phyloP scores from a whole-genome alignment of 2,888 invertebrate genomes.

The Zelleria hepariella region DNA sequence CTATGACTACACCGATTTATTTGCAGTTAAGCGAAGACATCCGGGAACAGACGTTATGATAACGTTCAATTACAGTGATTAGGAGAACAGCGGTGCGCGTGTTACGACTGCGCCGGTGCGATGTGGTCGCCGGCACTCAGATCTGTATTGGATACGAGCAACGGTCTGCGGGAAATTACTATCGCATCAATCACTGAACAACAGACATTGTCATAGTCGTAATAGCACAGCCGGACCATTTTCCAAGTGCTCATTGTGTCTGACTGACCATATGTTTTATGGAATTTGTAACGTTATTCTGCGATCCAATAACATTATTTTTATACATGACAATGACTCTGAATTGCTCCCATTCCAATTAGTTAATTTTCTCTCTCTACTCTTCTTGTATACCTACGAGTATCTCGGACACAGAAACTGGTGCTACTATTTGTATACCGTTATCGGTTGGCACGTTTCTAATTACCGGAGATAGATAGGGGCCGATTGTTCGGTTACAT shows the following conservation, averaged over 20 bases:
- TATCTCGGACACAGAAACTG: neutral
- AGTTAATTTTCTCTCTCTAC: neutral
- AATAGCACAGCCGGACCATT: slow-evolving; percentile 21
- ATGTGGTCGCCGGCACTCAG: slow-evolving; percentile 41
- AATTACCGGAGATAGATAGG: slow-evolving; percentile 62
- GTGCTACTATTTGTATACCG: slow-evolving; percentile 45
- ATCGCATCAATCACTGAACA: slow-evolving; percentile 55
- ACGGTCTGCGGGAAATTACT: slow-evolving; percentile 60
- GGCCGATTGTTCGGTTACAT: slow-evolving; percentile 56
- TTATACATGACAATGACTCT: neutral
- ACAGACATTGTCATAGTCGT: slow-evolving; percentile 52
- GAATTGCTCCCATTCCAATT: neutral
- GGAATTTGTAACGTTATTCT: neutral
- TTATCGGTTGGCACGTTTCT: slow-evolving; percentile 53
- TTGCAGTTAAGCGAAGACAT: slow-evolving; percentile 28
- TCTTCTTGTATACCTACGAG: neutral
- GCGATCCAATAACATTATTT: neutral
- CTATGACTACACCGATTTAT: slow-evolving; percentile 26
- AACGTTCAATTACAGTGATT: slow-evolving; percentile 49
- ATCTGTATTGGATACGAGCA: slow-evolving; percentile 64
- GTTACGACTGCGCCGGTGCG: slow-evolving; percentile 20
- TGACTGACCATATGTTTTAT: neutral
- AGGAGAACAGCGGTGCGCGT: slow-evolving; percentile 31
- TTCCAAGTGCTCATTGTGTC: neutral
- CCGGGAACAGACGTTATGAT: slow-evolving; percentile 36